Base-by-base conservation (phyloP, 2,888 invertebrate species). In the Lacanobia oleracea region DNA sequence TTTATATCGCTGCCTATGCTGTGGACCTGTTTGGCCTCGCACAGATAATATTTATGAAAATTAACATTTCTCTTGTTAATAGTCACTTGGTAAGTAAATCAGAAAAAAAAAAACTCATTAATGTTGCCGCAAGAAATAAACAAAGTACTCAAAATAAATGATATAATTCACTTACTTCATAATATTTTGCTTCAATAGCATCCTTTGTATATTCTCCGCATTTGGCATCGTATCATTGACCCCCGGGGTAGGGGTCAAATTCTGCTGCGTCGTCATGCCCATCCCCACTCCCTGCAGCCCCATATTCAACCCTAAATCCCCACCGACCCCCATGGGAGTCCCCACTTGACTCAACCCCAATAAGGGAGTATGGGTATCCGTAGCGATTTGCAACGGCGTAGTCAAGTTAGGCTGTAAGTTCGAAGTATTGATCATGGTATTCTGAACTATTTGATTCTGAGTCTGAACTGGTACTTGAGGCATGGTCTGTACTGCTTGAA, bases 171-270 rank as follows among this genome's bases (percentile, higher is more conserved):
- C 94, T 94, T 48, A 96, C 96, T 95, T 96, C 90, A 95, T 95
- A 79, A 96, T 95, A 85, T 96, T 96, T 86, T 96, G 96, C 68
- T 96, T 96, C 68, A 96, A 86, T 82, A 96, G 85, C 96, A 96
- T 96, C 88, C 96, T 89, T 86, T 96, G 95, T 56, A 96, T 94
- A 78, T 95, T 96, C 80, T 96, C 96, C 2, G 94, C 91, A 75
- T 94, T 95, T 23, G 94, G 91, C 86, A 92, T 57, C 12, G 89
- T 70, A 18, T 93, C 93, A 0, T 70, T 84, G 14, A 86, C 82
- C 10, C 81, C 89, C 1, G 94, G 93, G 4, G 91, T 91, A 2
- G 93, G 91, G 18, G 92, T 91, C 72, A 91, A 69, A 2, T 86
- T 86, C 56, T 89, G 91, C 76, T 89, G 92, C 59, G 84, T 82